phyloP scores from a whole-genome alignment of 2,113 vertebrate species.

The Pachyramphus minor region DNA sequence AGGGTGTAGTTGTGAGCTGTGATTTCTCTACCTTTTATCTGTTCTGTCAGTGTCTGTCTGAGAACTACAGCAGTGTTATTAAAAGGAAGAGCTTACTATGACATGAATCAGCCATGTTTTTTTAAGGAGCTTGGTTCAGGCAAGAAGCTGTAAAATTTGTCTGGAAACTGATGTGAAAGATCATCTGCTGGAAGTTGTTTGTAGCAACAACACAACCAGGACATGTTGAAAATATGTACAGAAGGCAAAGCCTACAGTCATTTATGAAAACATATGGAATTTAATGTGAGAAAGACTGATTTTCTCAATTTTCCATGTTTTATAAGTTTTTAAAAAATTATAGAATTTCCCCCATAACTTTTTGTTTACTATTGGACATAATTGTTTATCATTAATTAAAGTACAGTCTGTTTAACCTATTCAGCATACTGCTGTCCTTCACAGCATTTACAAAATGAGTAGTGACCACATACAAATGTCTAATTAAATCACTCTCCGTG shows the following conservation, averaged over 20 bases:
- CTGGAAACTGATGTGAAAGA: not conserved
- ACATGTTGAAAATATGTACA: not conserved
- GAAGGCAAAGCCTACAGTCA: not conserved
- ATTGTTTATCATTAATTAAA: not conserved
- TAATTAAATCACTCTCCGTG: not conserved
- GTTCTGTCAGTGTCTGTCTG: constrained; percentile 10
- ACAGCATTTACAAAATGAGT: not conserved
- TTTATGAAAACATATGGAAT: not conserved
- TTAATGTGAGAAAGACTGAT: not conserved
- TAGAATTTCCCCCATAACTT: not conserved
- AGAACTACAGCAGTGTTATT: not conserved
- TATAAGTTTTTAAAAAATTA: not conserved
- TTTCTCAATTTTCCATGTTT: not conserved
- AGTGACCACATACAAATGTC: not conserved
- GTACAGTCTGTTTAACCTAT: not conserved
- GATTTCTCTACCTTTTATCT: constrained; percentile 10
- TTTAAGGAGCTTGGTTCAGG: not conserved
- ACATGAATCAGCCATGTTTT: not conserved
- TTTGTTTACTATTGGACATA: not conserved
- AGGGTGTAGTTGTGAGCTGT: not conserved
- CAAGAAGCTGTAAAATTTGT: not conserved
- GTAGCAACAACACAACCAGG: not conserved
- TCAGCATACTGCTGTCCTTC: not conserved
- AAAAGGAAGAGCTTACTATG: not conserved
- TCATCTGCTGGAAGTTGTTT: not conserved